These are phyloP conservation scores for Laothoe populi DNA, from an alignment of 2,888 invertebrate species.

Conservation along the genomic window DNA sequence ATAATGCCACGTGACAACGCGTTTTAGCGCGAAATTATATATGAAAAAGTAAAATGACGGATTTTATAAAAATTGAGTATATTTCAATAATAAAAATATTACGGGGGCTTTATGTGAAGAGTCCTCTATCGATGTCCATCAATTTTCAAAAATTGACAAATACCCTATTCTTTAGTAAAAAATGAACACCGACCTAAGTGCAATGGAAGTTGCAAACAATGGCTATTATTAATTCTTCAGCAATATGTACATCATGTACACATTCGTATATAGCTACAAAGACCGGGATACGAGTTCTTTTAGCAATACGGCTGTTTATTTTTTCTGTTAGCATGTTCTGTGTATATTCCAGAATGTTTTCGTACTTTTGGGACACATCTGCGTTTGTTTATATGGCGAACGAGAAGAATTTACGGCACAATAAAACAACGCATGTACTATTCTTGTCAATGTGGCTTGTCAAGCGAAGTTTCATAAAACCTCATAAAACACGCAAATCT, in stretches of 20 bases:
- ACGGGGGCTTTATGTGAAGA: too few relatives aligned
- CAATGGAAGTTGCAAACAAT: background rate
- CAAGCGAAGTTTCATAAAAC: constrained; percentile 22
- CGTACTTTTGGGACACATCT: constrained; percentile 52
- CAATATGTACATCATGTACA: background rate
- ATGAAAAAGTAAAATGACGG: too few relatives aligned
- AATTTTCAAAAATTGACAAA: too few relatives aligned
- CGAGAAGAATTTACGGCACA: constrained; percentile 63
- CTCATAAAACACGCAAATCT: too few relatives aligned
- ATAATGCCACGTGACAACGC: too few relatives aligned
- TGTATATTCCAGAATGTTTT: constrained; percentile 34
- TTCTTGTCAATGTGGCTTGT: constrained; percentile 45
- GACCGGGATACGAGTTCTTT: background rate
- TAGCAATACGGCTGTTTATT: constrained; percentile 3
- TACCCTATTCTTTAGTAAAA: too few relatives aligned
- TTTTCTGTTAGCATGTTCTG: constrained; percentile 13
- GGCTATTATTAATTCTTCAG: background rate
- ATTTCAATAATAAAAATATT: too few relatives aligned
- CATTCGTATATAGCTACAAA: background rate
- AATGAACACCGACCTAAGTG: background rate
- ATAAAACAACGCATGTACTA: constrained; percentile 58
- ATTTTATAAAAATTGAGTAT: too few relatives aligned
- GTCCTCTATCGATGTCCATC: too few relatives aligned
- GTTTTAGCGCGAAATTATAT: too few relatives aligned
- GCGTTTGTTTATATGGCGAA: constrained; percentile 53